These are phyloP conservation scores for Lepilemur septentrionalis DNA, from an alignment of 2,797 vertebrate species.

Conservation along the genomic window DNA sequence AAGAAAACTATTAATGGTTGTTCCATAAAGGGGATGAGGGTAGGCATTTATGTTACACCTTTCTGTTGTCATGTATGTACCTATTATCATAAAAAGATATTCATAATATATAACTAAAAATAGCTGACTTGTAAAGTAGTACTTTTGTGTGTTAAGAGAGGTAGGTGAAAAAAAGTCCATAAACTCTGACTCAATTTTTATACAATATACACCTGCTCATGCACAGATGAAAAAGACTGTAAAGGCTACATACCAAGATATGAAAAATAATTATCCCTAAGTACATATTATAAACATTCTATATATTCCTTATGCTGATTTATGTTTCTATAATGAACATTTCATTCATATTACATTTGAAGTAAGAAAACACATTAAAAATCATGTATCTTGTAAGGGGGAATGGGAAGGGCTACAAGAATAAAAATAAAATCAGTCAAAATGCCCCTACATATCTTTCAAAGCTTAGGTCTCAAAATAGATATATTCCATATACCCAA, in stretches of 20 bases:
- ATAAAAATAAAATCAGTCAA: constrained; percentile 40
- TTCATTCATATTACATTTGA: constrained; percentile 12
- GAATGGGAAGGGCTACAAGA: neutral
- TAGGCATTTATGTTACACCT: neutral
- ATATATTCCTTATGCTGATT: neutral
- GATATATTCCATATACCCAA: neutral
- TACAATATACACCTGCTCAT: neutral
- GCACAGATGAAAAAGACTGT: neutral
- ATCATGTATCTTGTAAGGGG: neutral
- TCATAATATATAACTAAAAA: neutral
- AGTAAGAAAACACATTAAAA: constrained; percentile 38
- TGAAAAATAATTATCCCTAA: neutral
- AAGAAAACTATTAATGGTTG: neutral
- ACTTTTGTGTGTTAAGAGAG: neutral
- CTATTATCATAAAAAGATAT: constrained; percentile 23
- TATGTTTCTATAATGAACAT: constrained; percentile 20
- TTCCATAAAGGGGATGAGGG: neutral
- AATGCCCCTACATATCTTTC: constrained; percentile 5
- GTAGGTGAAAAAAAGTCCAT: neutral
- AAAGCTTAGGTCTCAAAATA: constrained; percentile 32
- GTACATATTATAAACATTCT: neutral
- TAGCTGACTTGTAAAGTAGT: neutral
- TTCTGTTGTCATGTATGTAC: neutral
- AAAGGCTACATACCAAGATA: neutral
- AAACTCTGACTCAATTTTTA: constrained; percentile 19